Evolutionary conservation across 2,797 vertebrate species (phyloP), one percentile per base, ranked within the genome.

Genomic region (Mus caroli): DNA sequence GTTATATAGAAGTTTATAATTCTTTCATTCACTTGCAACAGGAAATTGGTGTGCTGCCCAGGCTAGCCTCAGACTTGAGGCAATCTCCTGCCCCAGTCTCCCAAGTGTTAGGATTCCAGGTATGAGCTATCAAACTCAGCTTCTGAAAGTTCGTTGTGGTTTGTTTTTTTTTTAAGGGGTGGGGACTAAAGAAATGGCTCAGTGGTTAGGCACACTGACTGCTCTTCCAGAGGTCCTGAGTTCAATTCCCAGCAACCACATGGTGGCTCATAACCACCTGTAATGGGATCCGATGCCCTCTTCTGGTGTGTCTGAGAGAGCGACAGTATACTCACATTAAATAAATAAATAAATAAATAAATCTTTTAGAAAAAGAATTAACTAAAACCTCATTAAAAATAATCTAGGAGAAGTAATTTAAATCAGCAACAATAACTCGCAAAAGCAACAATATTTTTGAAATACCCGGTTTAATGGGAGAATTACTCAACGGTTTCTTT

Each of bases 321-420:
- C 0, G 0, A 71, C 69, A 37, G 17, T 37, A 1, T n/a, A n/a
- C 34, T 69, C 15, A n/a, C 34, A 71, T 37, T n/a, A 46, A 46
- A 46, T 46, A 8, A 71, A 37, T 19, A n/a, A 69, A 69, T n/a
- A 71, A 31, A 64, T 64, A 64, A 34, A 67, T 67, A 67, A 31
- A 67, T 67, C 13, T 31, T 50, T 52, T 10, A 10, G 34, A 78
- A 78, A 78, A 20, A 43, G 46, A 54, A 24, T 19, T 22, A 58
- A 75, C 69, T 88, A 43, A 20, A 22, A 40, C 6, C 15, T 58
- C n/a, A 88, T 75, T 56, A 87, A 73, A 87, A 88, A 88, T 54
- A 88, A 96, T 50, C 8, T 52, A 91, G 73, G 60, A 92, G 92
- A 91, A 97, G 64, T 58, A 10, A 92, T 60, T 89, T 91, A 95